These are phyloP conservation scores for Melangyna quadrimaculata DNA, from an alignment of 2,888 invertebrate genomes.

Conservation along the genomic window DNA sequence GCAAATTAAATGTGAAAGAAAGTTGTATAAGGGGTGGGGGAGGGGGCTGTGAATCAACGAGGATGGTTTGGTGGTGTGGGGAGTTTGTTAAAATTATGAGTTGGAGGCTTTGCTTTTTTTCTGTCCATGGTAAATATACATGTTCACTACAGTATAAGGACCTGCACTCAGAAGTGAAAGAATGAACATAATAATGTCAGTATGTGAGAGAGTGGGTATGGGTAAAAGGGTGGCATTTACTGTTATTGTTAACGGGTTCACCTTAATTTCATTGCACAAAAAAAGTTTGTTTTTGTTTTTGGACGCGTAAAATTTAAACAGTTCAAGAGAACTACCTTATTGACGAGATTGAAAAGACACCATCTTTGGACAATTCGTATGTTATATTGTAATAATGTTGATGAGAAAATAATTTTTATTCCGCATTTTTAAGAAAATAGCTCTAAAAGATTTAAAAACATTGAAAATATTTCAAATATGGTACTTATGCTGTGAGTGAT, in stretches of 20 bases:
- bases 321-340: no score
- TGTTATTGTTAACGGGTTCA: slow-evolving; percentile 10
- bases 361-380: no score
- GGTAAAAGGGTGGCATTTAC: background rate
- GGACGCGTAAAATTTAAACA: slow-evolving; percentile 16
- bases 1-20: slow-evolving; percentile 7
- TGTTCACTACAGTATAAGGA: slow-evolving; percentile 58
- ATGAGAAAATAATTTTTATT: no score
- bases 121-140: slow-evolving; percentile 54
- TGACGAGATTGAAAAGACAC: no score
- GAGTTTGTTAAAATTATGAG: background rate
- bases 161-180: slow-evolving; percentile 14
- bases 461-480: no score
- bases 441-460: no score
- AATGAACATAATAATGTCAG: slow-evolving; percentile 21
- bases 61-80: background rate
- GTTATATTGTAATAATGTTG: no score
- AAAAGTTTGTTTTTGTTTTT: background rate
- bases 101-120: slow-evolving; percentile 7
- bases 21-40: background rate
- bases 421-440: no score
- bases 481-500: no score
- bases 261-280: background rate
- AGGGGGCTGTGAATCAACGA: background rate
- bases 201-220: background rate